A percentile compares a stretch with the other conserved stretches of the same genome.
These are phyloP conservation scores for Acanthurus leucopareius DNA, from an alignment of 2,797 vertebrate species.

Conservation along the genomic window DNA sequence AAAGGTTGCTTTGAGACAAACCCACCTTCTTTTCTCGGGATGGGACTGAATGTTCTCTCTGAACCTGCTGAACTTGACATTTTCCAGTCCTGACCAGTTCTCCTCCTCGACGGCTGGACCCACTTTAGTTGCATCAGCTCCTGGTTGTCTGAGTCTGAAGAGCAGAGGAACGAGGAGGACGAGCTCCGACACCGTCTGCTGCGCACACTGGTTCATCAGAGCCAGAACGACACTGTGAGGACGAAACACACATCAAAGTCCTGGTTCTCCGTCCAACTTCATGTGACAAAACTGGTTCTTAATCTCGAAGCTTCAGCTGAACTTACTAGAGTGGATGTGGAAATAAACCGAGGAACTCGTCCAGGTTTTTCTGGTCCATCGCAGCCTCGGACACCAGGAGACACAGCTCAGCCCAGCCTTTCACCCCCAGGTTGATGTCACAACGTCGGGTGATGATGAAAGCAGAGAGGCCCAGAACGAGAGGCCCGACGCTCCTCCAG, in stretches of 20 bases:
- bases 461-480: constrained; percentile 71
- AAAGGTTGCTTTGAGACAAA: background rate
- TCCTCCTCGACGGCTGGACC: constrained; percentile 65
- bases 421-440: constrained; percentile 25
- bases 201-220: constrained; percentile 72
- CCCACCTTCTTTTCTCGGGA: constrained; percentile 69
- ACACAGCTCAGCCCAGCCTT: constrained; percentile 73
- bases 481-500: constrained; percentile 32
- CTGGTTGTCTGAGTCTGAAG: constrained; percentile 52
- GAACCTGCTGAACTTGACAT: accelerated
- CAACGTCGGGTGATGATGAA: constrained; percentile 50
- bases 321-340: constrained; percentile 40
- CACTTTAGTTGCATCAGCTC: constrained; percentile 35
- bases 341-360: background rate
- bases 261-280: too few relatives aligned
- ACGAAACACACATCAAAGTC: background rate
- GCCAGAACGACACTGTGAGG: constrained; percentile 62
- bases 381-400: constrained; percentile 49
- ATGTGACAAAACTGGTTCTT: too few relatives aligned
- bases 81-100: constrained; percentile 69
- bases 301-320: background rate
- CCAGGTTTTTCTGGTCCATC: constrained; percentile 49
- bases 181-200: constrained; percentile 55
- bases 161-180: constrained; percentile 82
- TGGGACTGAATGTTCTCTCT: constrained; percentile 19